A percentile compares a stretch with the other conserved stretches of the same genome.
phyloP scores from a whole-genome alignment of 2,797 vertebrate genomes.

The Gadopsis bispinosus region DNA sequence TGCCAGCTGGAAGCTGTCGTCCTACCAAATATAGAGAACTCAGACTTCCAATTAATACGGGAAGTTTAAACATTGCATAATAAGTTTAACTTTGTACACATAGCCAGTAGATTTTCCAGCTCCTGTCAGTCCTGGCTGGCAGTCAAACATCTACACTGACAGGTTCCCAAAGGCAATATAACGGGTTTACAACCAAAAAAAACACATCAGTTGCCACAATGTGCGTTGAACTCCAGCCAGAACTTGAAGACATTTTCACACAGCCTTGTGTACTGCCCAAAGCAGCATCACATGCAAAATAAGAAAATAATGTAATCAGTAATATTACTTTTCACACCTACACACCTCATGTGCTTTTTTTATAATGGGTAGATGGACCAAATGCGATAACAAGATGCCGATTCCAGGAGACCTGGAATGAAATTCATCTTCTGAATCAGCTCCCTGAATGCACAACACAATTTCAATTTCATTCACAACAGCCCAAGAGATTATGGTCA shows the following conservation, averaged over 20 bases:
- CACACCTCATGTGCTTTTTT: background rate
- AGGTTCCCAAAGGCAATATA: background rate
- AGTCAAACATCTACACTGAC: background rate
- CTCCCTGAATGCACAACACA: background rate
- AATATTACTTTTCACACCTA: background rate
- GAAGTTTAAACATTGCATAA: background rate
- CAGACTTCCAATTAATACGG: background rate
- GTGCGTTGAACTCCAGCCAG: background rate
- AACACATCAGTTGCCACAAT: background rate
- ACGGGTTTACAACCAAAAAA: background rate
- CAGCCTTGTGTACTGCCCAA: background rate
- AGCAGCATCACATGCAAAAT: constrained; percentile 1
- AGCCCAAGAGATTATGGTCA: constrained; percentile 9
- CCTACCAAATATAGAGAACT: background rate
- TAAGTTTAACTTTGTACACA: background rate
- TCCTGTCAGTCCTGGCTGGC: background rate
- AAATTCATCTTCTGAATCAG: background rate
- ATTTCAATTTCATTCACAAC: constrained; percentile 10
- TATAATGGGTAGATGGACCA: background rate
- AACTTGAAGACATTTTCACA: background rate
- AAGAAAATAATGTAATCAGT: background rate
- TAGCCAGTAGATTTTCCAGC: background rate
- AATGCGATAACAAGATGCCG: background rate
- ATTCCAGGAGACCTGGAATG: background rate
- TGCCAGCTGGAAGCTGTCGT: background rate